phyloP scores from a whole-genome alignment of 2,113 vertebrate species.

The Passer montanus region DNA sequence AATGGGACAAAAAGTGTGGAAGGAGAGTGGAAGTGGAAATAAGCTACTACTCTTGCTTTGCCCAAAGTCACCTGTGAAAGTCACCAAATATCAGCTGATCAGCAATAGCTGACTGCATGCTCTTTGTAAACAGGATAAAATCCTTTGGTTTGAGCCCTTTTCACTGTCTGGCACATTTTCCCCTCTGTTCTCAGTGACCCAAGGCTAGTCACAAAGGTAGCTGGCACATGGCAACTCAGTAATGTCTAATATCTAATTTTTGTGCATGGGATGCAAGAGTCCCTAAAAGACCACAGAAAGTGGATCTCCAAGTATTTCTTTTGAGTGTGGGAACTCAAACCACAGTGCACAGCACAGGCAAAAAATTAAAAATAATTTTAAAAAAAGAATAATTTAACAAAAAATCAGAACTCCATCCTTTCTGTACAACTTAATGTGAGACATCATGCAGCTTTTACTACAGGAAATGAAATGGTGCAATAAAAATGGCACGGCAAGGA shows the following conservation, averaged over 20 bases:
- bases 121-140: neutral
- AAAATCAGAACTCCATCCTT: neutral
- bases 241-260: neutral
- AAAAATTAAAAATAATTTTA: neutral
- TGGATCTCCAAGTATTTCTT: neutral
- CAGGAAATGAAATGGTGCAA: neutral
- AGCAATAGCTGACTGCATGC: neutral
- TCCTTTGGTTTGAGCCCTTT: neutral
- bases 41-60: neutral
- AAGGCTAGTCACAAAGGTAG: neutral
- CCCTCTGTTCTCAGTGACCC: neutral
- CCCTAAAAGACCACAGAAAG: neutral
- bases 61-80: neutral
- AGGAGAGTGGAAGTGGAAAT: neutral
- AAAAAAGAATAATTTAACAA: neutral
- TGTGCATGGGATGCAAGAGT: neutral
- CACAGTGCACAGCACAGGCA: neutral
- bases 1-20: neutral
- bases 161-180: neutral
- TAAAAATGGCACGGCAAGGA: neutral
- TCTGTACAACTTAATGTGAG: neutral
- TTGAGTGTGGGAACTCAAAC: neutral
- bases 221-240: neutral
- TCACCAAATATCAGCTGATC: neutral
- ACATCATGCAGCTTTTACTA: neutral